Evolutionary conservation across 1,140 invertebrate species (phyloP).

Genomic region (Ditylenchus dipsaci): DNA sequence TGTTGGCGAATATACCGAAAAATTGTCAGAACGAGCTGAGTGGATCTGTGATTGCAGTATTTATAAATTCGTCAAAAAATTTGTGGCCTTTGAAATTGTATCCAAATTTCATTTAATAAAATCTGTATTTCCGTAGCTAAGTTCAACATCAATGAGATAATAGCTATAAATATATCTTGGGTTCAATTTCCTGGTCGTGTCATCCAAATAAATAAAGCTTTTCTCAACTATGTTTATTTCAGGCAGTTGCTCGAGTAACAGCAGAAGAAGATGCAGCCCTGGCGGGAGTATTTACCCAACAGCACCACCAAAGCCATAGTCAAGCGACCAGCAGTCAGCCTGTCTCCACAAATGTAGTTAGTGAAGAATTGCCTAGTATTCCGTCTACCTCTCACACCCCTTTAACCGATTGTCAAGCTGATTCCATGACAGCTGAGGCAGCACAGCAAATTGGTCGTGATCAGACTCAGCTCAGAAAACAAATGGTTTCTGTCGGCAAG

Average conservation of each 20-base stretch:
- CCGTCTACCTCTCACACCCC: neutral
- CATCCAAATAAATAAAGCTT: neutral
- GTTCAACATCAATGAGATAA: too few species aligned
- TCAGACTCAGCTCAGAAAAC: constrained; percentile 22
- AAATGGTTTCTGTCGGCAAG: constrained; percentile 46
- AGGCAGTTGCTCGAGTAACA: constrained; percentile 7
- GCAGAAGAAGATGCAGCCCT: constrained; percentile 20
- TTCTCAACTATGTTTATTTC: neutral
- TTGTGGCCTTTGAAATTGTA: too few species aligned
- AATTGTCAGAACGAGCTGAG: too few species aligned
- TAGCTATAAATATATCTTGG: too few species aligned
- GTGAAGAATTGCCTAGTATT: neutral
- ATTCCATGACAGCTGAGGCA: neutral
- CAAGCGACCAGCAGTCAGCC: neutral
- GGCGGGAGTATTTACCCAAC: constrained; percentile 10
- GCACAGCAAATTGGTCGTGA: neutral
- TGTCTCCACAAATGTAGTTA: neutral
- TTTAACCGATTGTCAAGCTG: neutral
- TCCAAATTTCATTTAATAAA: too few species aligned
- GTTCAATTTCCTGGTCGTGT: too few species aligned
- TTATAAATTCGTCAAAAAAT: too few species aligned
- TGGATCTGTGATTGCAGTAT: too few species aligned
- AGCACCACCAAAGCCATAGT: constrained; percentile 1
- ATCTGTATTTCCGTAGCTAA: too few species aligned
- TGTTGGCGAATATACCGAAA: too few species aligned